A percentile compares a stretch with the other conserved stretches of the same genome.
These are phyloP conservation scores for Capitulum mitella DNA, from an alignment of 2,888 invertebrate species.

Conservation along the genomic window DNA sequence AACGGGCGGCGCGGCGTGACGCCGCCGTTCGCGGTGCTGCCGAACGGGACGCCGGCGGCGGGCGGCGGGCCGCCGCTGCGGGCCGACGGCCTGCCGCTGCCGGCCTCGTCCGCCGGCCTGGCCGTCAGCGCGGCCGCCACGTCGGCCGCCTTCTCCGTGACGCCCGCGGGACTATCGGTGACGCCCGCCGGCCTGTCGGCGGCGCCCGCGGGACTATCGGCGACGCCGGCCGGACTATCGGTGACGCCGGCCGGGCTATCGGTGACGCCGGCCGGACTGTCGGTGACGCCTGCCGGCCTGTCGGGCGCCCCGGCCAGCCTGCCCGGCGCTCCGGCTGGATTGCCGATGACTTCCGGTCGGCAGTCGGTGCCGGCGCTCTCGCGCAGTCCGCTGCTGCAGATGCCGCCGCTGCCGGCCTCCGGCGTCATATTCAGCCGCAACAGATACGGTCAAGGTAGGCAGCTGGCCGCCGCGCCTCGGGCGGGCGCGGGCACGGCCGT, in stretches of 20 bases:
- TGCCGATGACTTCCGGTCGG: background rate
- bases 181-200: no score
- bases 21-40: background rate
- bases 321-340: background rate
- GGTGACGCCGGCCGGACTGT: background rate
- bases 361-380: conserved; percentile 10
- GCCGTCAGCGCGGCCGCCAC: background rate
- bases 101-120: background rate
- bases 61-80: no score
- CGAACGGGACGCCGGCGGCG: background rate
- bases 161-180: no score
- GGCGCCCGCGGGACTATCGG: no score
- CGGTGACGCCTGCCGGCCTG: background rate
- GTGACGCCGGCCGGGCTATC: background rate
- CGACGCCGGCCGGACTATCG: no score
- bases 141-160: no score
- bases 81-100: no score
- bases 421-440: conserved; percentile 9
- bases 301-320: background rate
- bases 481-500: no score
- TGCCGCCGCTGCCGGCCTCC: background rate
- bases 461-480: no score
- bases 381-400: background rate
- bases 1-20: background rate
- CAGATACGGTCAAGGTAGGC: conserved; percentile 9